Conservation (phyloP, 2,113 vertebrate species). For the Polypterus senegalus region DNA sequence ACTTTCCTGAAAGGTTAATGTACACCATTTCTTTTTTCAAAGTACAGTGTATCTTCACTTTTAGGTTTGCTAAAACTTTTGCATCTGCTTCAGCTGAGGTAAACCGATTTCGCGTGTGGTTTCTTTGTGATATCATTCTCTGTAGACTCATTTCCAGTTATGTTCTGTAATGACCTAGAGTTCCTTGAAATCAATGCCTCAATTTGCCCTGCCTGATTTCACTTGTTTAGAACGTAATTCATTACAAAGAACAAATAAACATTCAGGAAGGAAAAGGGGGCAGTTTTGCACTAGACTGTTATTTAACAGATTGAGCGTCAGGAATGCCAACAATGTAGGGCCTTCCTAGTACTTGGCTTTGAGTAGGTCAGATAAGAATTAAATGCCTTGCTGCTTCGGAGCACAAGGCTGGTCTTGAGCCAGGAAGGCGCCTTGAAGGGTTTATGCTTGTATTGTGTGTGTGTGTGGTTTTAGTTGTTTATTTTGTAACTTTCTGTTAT, state of each 20-base stretch:
- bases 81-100: no score
- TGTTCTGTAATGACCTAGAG: not conserved
- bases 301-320: not conserved
- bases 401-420: no score
- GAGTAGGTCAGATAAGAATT: conserved; percentile 11
- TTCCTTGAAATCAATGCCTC: not conserved
- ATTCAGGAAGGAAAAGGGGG: not conserved
- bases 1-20: no score
- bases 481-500: not conserved
- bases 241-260: not conserved
- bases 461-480: not conserved
- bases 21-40: no score
- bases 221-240: not conserved
- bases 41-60: no score
- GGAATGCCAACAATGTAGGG: conserved; percentile 3
- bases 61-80: no score
- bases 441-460: not conserved
- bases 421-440: no score
- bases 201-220: conserved; percentile 1
- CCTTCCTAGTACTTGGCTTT: not conserved
- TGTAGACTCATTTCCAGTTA: no score
- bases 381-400: no score
- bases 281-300: not conserved
- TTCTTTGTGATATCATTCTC: no score
- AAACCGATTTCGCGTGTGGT: no score